phyloP scores from a whole-genome alignment of 1,140 invertebrate genomes.

The Spodoptera litura region DNA sequence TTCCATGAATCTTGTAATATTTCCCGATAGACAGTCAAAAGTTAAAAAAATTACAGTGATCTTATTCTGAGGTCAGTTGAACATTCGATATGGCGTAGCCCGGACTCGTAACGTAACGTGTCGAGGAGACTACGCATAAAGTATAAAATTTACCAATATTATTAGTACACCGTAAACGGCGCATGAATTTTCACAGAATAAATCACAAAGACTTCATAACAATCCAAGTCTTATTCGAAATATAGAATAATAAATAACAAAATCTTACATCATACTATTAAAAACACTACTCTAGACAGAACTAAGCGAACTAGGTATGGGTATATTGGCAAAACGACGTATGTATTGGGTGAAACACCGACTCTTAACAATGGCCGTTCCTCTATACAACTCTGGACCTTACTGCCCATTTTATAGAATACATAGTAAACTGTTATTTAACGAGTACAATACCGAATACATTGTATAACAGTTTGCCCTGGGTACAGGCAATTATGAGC shows the following conservation, averaged over 20 bases:
- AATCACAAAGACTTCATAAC: slow-evolving; percentile 70
- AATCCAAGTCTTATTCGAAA: slow-evolving; percentile 76
- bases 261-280: slow-evolving; percentile 72
- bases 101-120: not conserved
- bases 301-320: slow-evolving; percentile 74
- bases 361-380: slow-evolving; percentile 40
- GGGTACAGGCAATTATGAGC: slow-evolving; percentile 1
- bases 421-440: slow-evolving; percentile 37
- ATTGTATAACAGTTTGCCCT: slow-evolving; percentile 12
- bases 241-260: slow-evolving; percentile 81
- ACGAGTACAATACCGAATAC: slow-evolving; percentile 33
- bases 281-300: slow-evolving; percentile 76
- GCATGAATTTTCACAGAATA: slow-evolving; percentile 56
- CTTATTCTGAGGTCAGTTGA: slow-evolving; percentile 35
- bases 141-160: slow-evolving; percentile 49
- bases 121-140: slow-evolving; percentile 20
- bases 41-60: slow-evolving; percentile 39
- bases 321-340: slow-evolving; percentile 69
- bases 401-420: slow-evolving; percentile 33
- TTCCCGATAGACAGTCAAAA: slow-evolving; percentile 49
- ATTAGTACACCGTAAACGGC: slow-evolving; percentile 35
- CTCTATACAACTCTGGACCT: slow-evolving; percentile 46
- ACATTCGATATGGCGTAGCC: slow-evolving; percentile 12
- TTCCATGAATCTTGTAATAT: slow-evolving; percentile 40
- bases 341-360: slow-evolving; percentile 46